Conservation (phyloP, 2,888 invertebrate species). For the Punctoribates punctum region DNA sequence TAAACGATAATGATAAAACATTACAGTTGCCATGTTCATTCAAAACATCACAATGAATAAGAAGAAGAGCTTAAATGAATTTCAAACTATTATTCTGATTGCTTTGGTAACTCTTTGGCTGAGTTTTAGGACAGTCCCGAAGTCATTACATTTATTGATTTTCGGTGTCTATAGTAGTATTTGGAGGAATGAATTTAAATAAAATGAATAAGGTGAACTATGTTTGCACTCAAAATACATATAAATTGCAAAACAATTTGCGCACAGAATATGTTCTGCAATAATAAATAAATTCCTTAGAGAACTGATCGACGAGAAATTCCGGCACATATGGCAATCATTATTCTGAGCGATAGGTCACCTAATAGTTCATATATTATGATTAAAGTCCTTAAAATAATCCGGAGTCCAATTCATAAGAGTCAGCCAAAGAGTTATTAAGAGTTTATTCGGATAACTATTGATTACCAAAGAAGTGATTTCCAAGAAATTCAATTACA, state of each 20-base stretch:
- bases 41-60: too few relatives aligned
- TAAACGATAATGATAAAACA: too few relatives aligned
- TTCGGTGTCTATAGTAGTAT: not conserved
- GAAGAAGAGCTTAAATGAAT: too few relatives aligned
- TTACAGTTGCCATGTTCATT: too few relatives aligned
- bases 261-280: not conserved
- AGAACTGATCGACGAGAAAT: not conserved
- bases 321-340: not conserved
- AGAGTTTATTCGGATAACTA: not conserved
- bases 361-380: not conserved
- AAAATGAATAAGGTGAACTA: not conserved
- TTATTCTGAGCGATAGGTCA: not conserved
- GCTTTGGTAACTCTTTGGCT: too few relatives aligned
- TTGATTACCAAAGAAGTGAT: not conserved
- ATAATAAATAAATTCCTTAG: not conserved
- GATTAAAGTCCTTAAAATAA: not conserved
- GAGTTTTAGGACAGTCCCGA: too few relatives aligned
- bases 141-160: not conserved
- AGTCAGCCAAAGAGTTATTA: not conserved
- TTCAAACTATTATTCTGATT: too few relatives aligned
- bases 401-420: not conserved
- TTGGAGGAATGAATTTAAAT: not conserved
- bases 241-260: not conserved
- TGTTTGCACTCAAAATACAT: not conserved
- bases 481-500: not conserved